Base-by-base conservation (phyloP, 2,113 vertebrate species). In the Ciconia stormi region DNA sequence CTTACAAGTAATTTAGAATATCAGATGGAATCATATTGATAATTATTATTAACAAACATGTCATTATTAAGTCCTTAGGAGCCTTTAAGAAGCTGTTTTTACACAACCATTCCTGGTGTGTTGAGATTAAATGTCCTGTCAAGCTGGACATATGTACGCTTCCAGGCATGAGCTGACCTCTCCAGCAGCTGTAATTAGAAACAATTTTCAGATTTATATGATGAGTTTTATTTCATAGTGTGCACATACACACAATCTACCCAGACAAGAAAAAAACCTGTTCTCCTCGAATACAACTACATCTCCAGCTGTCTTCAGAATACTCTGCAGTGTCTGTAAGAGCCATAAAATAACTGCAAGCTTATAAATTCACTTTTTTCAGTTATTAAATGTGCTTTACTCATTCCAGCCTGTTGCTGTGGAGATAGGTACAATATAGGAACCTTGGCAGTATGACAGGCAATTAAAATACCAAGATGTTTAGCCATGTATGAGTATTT, bases 391-490 rank as follows among this genome's bases (percentile, higher is more conserved):
- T 93, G 83, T 92, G 72, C 86, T 97, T 97, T 96, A 65, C 86
- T 95, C 93, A 94, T 97, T 97, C 70, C 85, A 97, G 93, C 94
- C 95, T 96, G 97, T 98, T 98, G 97, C 97, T 97, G 97, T 97
- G 97, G 97, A 98, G 96, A 98, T 97, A 87, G 89, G 95, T 97
- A 92, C 96, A 97, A 96, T 93, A 93, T 93, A 95, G 95, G 95
- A 97, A 73, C 92, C 94, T 94, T 98, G 97, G 97, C 97, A 96
- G 93, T 92, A 97, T 98, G 97, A 98, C 98, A 98, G 97, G 97
- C 97, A 98, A 98, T 98, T 98, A 98, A 98, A 98, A 98, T 97
- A 97, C 98, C 98, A 98, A 97, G 97, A 98, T 97, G 98, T 98
- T 98, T 97, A 98, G 96, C 98, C 95, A 95, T 97, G 97, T 98